These are phyloP conservation scores for Ataeniobius toweri DNA, from an alignment of 2,797 vertebrate genomes.

Conservation along the genomic window DNA sequence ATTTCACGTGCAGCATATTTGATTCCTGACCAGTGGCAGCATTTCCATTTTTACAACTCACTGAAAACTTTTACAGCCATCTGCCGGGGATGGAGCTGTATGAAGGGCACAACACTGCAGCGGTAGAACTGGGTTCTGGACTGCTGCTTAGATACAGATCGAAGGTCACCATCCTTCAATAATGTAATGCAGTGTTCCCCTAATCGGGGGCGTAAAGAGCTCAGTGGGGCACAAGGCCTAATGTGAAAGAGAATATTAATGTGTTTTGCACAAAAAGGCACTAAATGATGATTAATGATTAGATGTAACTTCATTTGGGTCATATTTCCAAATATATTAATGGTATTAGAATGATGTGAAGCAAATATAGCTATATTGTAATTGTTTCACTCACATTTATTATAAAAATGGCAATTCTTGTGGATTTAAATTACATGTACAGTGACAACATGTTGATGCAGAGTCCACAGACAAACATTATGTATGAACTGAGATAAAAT, in stretches of 20 bases:
- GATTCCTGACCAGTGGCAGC: conserved; percentile 74
- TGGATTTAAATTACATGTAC: not conserved
- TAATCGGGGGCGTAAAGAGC: not conserved
- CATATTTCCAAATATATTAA: not conserved
- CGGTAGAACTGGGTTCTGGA: conserved; percentile 29
- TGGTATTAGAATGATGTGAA: not conserved
- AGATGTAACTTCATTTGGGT: not conserved
- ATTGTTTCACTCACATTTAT: not conserved
- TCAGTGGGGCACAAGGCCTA: not conserved
- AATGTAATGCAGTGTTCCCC: conserved; percentile 1
- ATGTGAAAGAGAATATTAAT: no score
- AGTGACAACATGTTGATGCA: not conserved
- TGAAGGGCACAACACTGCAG: conserved; percentile 77
- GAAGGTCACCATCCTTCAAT: conserved; percentile 17
- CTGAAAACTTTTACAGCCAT: conserved; percentile 81
- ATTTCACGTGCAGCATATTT: conserved; percentile 75
- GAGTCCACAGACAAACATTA: not conserved
- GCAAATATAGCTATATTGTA: not conserved
- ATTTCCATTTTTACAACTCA: conserved; percentile 84
- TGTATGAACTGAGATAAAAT: not conserved
- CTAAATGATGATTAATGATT: not conserved
- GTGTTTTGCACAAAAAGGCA: not conserved
- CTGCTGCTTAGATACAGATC: conserved; percentile 46
- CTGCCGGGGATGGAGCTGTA: conserved; percentile 67
- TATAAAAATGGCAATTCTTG: not conserved